A percentile compares a stretch with the other conserved stretches of the same genome.
These are phyloP conservation scores for Diplosoma virens DNA, from an alignment of 23 tunicate genomes.

Conservation along the genomic window DNA sequence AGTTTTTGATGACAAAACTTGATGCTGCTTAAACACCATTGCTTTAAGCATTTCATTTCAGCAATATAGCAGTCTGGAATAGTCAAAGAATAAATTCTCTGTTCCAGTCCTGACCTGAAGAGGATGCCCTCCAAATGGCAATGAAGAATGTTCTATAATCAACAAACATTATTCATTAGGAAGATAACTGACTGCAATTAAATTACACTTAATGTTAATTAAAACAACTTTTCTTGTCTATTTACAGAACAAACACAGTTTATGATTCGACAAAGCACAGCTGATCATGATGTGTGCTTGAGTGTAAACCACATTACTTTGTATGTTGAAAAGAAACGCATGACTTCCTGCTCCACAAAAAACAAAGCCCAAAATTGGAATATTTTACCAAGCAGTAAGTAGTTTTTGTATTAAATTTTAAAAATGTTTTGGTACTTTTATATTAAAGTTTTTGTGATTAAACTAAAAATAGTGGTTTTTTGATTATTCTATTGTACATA, in stretches of 20 bases:
- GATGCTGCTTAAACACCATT: too few relatives aligned
- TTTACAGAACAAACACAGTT: slow-evolving; percentile 52
- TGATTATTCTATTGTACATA: too few relatives aligned
- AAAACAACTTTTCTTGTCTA: too few relatives aligned
- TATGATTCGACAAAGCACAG: slow-evolving; percentile 54
- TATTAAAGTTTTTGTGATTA: background rate
- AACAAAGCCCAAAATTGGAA: slow-evolving; percentile 49
- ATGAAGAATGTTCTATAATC: too few relatives aligned
- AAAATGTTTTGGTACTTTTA: background rate
- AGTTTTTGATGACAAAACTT: too few relatives aligned
- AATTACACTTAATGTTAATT: too few relatives aligned
- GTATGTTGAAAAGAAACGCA: slow-evolving; percentile 39
- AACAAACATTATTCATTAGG: too few relatives aligned
- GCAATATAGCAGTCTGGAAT: background rate
- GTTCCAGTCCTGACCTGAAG: too few relatives aligned
- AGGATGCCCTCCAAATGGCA: too few relatives aligned
- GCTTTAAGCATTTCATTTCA: background rate
- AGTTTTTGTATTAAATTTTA: background rate
- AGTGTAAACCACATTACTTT: slow-evolving; percentile 30
- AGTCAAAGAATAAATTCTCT: too few relatives aligned
- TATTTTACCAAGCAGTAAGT: slow-evolving; percentile 11
- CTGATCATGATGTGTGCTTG: slow-evolving; percentile 45
- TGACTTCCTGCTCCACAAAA: slow-evolving; percentile 3
- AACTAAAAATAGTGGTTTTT: too few relatives aligned
- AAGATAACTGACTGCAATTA: too few relatives aligned